A percentile compares a stretch with the other conserved stretches of the same genome.
These are phyloP conservation scores for Chinchilla lanigera DNA, from an alignment of 2,113 vertebrate genomes.

Conservation along the genomic window DNA sequence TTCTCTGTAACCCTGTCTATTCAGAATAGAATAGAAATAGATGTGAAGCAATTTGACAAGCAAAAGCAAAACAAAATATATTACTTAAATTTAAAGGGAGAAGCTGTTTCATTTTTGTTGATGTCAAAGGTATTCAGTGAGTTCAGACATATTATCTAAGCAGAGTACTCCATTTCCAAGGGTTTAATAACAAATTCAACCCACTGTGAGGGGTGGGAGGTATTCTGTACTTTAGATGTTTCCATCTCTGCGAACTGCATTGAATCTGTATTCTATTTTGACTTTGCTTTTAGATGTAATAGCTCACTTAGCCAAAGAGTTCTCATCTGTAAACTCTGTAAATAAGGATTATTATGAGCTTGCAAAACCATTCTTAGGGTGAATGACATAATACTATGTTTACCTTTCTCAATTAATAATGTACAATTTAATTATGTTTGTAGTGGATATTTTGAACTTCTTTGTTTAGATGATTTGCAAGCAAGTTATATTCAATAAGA, in stretches of 20 bases:
- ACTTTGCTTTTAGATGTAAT: neutral
- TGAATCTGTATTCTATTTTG: neutral
- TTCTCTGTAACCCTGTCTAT: neutral
- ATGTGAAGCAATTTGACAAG: neutral
- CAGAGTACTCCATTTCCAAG: neutral
- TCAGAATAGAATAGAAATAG: neutral
- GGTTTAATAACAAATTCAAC: neutral
- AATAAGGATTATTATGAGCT: neutral
- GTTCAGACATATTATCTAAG: neutral
- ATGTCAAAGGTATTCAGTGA: neutral
- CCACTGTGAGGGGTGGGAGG: fast-evolving
- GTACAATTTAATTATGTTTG: neutral
- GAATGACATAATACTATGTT: neutral
- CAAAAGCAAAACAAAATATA: neutral
- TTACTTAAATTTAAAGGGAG: neutral
- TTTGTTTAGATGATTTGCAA: neutral
- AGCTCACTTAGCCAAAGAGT: neutral
- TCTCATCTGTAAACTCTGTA: neutral
- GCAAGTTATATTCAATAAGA: neutral
- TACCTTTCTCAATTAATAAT: neutral
- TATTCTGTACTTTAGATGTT: neutral
- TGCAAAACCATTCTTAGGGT: neutral
- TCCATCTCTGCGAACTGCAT: neutral
- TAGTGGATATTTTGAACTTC: neutral
- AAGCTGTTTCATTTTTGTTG: neutral